Conservation (phyloP, 1,140 invertebrate species). For the Temnothorax longispinosus region DNA sequence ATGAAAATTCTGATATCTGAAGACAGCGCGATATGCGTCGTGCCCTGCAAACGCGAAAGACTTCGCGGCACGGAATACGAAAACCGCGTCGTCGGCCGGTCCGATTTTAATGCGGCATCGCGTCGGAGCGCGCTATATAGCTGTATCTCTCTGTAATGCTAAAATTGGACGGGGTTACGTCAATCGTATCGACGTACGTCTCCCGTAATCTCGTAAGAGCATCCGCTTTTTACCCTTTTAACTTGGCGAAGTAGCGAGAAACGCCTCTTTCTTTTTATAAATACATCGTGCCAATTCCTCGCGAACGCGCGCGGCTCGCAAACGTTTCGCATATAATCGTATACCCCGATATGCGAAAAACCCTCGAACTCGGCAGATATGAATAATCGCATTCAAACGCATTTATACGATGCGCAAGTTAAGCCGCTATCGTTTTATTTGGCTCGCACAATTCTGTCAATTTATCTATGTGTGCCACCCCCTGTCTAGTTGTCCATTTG, state of each 20-base stretch:
- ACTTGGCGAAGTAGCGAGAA: slow-evolving; percentile 4
- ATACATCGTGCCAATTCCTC: slow-evolving; percentile 28
- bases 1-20: slow-evolving; percentile 35
- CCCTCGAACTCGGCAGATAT: slow-evolving; percentile 1
- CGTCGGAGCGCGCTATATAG: slow-evolving; percentile 6
- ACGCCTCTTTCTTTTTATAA: slow-evolving; percentile 24
- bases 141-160: slow-evolving; percentile 28
- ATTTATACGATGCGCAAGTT: slow-evolving; percentile 16
- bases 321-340: slow-evolving; percentile 31
- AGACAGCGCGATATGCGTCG: not conserved
- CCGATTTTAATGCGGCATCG: slow-evolving; percentile 41
- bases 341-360: not conserved
- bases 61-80: slow-evolving; percentile 20
- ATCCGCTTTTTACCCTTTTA: slow-evolving; percentile 30
- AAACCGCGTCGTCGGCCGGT: slow-evolving; percentile 9
- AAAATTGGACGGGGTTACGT: slow-evolving; percentile 59
- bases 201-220: slow-evolving; percentile 53
- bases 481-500: not conserved
- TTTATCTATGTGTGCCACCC: not conserved
- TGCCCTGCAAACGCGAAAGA: not conserved
- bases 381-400: slow-evolving; percentile 12
- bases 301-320: not conserved
- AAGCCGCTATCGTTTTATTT: not conserved
- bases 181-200: slow-evolving; percentile 53
- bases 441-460: not conserved